These are phyloP conservation scores for Penelope pileata DNA, from an alignment of 2,113 vertebrate species.

Conservation along the genomic window DNA sequence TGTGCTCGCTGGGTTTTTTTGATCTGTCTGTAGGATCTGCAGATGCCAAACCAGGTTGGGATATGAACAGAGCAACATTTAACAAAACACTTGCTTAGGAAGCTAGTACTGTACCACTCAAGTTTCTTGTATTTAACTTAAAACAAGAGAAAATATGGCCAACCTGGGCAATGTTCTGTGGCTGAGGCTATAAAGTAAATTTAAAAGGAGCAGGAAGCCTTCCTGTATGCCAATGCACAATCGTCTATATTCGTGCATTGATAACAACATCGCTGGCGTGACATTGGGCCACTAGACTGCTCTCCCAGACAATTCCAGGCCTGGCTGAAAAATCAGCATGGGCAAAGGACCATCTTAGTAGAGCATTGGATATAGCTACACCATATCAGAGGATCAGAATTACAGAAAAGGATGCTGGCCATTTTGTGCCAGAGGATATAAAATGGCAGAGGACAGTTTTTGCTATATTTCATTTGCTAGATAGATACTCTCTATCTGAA, in stretches of 20 bases:
- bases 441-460: background rate
- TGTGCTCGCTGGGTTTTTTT: background rate
- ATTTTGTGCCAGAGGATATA: background rate
- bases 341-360: background rate
- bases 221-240: background rate
- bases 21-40: background rate
- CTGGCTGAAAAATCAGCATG: background rate
- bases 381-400: background rate
- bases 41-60: background rate
- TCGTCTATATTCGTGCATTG: background rate
- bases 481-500: background rate
- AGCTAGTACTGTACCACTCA: background rate
- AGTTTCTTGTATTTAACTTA: background rate
- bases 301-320: background rate
- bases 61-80: background rate
- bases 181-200: background rate
- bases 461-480: background rate
- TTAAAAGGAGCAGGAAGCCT: background rate
- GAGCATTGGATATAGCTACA: background rate
- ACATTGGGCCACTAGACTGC: background rate
- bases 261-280: background rate
- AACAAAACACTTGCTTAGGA: background rate
- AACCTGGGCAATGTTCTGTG: background rate
- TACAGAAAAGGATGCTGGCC: background rate
- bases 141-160: background rate